Conservation (phyloP, 2,113 vertebrate species). For the Pithys albifrons region DNA sequence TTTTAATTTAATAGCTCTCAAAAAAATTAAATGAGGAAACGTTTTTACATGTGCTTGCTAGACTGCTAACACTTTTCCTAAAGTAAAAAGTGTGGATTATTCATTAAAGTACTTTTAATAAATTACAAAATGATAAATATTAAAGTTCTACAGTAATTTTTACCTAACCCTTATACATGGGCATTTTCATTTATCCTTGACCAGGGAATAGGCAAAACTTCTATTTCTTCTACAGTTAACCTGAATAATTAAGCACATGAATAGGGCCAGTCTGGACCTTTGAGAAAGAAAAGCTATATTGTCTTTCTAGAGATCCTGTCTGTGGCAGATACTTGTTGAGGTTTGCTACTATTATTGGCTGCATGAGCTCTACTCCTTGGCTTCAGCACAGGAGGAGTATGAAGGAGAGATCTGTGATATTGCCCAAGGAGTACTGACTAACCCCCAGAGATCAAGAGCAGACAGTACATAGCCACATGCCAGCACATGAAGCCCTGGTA, state of each 20-base stretch:
- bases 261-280: background rate
- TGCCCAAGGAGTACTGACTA: background rate
- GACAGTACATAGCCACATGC: background rate
- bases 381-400: background rate
- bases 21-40: background rate
- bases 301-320: background rate
- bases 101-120: background rate
- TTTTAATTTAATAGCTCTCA: background rate
- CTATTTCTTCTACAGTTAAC: background rate
- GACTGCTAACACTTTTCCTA: background rate
- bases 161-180: background rate
- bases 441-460: background rate
- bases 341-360: background rate
- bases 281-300: background rate
- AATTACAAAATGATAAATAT: background rate
- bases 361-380: background rate
- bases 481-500: background rate
- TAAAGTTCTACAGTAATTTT: background rate
- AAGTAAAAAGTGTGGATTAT: background rate
- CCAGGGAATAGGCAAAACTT: background rate
- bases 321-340: background rate
- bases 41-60: background rate
- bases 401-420: background rate
- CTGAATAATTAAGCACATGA: background rate
- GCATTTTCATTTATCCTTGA: background rate